Evolutionary conservation across 2,888 invertebrate genomes (phyloP), one percentile per base, ranked within the genome.

Genomic region (Ceraclea dissimilis): DNA sequence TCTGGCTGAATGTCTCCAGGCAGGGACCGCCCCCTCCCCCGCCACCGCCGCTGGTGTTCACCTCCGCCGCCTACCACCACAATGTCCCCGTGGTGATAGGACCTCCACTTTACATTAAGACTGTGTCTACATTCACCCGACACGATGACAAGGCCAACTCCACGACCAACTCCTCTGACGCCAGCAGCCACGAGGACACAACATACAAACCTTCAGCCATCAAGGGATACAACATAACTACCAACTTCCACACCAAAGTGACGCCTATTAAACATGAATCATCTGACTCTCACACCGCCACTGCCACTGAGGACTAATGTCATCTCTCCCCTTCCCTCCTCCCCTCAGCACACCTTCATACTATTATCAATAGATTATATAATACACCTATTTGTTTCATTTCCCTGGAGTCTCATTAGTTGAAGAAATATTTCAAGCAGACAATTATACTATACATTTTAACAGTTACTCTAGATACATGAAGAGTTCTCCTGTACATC

Each of bases 151-250:
- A 13, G n/a, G 13, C 4, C 4, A 39, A 39, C 16, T 39, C 39
- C 39, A 39, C 39, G 8, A 19, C 18, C 20, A 4, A 4, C 2
- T 17, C 10, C 16, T n/a, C 18, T 4, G 2, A 4, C 13, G 5
- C 16, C n/a, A 46, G 19, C 4, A 44, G 44, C 44, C 6, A 8
- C 44, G 19, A 10, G 2, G 16, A 17, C 46, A 19, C 46, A 8
- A 19, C 46, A 5, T 5, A 4, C 13, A 39, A 39, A 16, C 39
- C 5, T 39, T 13, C 16, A 4, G n/a, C 16, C 4, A 46, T 46
- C 46, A 46, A 46, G 13, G 46, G 46, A 20, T 46, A 46, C 46
- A 46, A 46, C 20, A 20, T 46, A 17, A 46, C 46, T 18, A 46
- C 46, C 19, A 46, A 18, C 10, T 46, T 46, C 20, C 18, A 46